Percentiles rank a stretch among this genome's conserved stretches.
phyloP scores from a whole-genome alignment of 2,888 invertebrate genomes.

The Ethmia dodecea region DNA sequence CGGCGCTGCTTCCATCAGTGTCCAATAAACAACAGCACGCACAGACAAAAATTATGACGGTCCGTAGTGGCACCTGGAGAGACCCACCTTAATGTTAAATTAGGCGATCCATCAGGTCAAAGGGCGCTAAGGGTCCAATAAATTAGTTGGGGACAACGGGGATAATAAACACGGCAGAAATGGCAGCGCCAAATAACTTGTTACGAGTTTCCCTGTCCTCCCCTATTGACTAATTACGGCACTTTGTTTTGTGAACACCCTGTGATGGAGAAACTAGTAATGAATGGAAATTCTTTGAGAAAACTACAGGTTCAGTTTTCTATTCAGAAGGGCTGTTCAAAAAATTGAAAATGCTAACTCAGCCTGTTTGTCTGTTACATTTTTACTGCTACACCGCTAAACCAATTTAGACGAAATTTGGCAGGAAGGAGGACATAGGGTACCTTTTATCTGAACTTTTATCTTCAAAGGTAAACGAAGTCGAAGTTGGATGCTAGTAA shows the following conservation, averaged over 20 bases:
- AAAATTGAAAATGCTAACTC: too few species aligned
- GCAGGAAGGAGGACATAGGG: too few species aligned
- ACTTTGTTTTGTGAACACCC: slow-evolving; percentile 53
- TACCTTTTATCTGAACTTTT: too few species aligned
- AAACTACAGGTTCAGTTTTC: too few species aligned
- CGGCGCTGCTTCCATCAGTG: too few species aligned
- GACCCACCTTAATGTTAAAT: slow-evolving; percentile 66
- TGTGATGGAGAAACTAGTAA: not conserved
- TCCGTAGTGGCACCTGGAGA: slow-evolving; percentile 30
- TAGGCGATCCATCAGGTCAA: slow-evolving; percentile 68
- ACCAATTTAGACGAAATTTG: too few species aligned
- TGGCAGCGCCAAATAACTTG: slow-evolving; percentile 67
- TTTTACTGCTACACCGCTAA: too few species aligned
- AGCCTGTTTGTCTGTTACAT: too few species aligned
- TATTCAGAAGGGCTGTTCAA: too few species aligned
- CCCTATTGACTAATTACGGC: slow-evolving; percentile 69
- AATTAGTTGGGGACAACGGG: slow-evolving; percentile 71
- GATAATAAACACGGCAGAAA: slow-evolving; percentile 68
- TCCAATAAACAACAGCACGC: slow-evolving; percentile 20
- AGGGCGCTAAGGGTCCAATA: slow-evolving; percentile 69
- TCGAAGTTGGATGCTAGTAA: too few species aligned
- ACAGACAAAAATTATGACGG: slow-evolving; percentile 41
- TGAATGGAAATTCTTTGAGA: not conserved
- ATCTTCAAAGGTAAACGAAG: too few species aligned
- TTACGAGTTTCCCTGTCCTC: slow-evolving; percentile 52